phyloP scores from a whole-genome alignment of 2,113 vertebrate species.

The Gorsachius goisagi region DNA sequence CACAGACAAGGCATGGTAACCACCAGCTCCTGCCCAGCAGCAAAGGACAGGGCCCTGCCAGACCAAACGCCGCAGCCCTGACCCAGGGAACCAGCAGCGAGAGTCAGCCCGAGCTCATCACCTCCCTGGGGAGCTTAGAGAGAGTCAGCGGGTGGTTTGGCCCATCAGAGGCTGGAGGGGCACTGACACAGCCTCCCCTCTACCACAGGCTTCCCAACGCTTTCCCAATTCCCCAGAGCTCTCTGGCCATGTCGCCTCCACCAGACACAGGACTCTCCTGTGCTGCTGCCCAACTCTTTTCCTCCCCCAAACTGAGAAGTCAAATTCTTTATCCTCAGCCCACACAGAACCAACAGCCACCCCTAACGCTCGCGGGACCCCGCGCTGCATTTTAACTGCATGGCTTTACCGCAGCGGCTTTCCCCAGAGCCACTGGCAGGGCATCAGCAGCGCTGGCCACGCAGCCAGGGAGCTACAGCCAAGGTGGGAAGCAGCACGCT shows the following conservation, averaged over 20 bases:
- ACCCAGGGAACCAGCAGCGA: fast-evolving
- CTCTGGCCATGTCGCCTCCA: fast-evolving
- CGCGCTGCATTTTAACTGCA: fast-evolving
- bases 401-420: fast-evolving
- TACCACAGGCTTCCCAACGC: not conserved
- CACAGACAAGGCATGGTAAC: fast-evolving
- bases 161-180: fast-evolving
- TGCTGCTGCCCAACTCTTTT: not conserved
- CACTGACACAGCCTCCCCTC: not conserved
- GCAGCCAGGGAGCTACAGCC: fast-evolving
- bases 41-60: not conserved
- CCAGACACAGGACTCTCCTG: not conserved
- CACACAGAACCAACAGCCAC: not conserved
- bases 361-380: fast-evolving
- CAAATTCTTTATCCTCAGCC: not conserved
- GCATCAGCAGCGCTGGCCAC: not conserved
- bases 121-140: not conserved
- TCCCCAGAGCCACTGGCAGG: not conserved
- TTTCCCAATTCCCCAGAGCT: not conserved
- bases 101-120: no score
- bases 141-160: not conserved
- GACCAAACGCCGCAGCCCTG: not conserved
- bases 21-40: no score
- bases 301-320: not conserved
- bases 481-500: fast-evolving